A percentile compares a stretch with the other conserved stretches of the same genome.
These are phyloP conservation scores for Heteromormyrus szaboi DNA, from an alignment of 2,797 vertebrate species.

Conservation along the genomic window DNA sequence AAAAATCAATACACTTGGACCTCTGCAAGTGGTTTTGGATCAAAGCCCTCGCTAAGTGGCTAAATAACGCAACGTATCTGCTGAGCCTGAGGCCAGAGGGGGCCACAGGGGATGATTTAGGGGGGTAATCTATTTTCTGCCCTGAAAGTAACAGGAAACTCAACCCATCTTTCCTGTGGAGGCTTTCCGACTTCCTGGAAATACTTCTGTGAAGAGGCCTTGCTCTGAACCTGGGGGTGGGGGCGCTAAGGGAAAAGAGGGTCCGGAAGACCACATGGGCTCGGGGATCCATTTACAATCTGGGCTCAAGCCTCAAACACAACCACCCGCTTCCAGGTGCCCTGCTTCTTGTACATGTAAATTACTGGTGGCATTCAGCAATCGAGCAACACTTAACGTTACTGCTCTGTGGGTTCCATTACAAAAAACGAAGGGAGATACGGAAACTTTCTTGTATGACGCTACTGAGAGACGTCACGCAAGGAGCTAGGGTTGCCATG, in stretches of 20 bases:
- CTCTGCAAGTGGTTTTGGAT: background rate
- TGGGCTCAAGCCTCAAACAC: constrained; percentile 38
- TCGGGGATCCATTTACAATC: constrained; percentile 61
- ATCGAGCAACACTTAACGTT: background rate
- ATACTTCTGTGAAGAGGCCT: constrained; percentile 49
- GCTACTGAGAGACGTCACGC: background rate
- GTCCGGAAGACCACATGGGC: constrained; percentile 49
- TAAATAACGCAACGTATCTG: background rate
- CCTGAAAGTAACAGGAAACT: constrained; percentile 63
- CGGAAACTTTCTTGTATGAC: too few relatives aligned
- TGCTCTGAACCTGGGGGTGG: constrained; percentile 27
- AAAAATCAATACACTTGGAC: background rate
- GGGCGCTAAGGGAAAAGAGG: constrained; percentile 22
- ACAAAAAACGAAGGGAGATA: background rate
- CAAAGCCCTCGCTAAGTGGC: background rate
- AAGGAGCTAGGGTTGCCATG: background rate
- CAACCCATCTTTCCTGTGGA: constrained; percentile 47
- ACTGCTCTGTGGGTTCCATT: background rate
- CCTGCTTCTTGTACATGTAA: background rate
- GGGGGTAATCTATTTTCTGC: constrained; percentile 65
- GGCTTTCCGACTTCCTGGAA: constrained; percentile 61
- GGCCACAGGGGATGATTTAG: constrained; percentile 54
- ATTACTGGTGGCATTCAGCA: background rate
- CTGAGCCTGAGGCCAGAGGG: background rate
- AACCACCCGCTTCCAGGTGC: constrained; percentile 3